Conservation (phyloP, 2,113 vertebrate genomes). For the Enhydra lutris region DNA sequence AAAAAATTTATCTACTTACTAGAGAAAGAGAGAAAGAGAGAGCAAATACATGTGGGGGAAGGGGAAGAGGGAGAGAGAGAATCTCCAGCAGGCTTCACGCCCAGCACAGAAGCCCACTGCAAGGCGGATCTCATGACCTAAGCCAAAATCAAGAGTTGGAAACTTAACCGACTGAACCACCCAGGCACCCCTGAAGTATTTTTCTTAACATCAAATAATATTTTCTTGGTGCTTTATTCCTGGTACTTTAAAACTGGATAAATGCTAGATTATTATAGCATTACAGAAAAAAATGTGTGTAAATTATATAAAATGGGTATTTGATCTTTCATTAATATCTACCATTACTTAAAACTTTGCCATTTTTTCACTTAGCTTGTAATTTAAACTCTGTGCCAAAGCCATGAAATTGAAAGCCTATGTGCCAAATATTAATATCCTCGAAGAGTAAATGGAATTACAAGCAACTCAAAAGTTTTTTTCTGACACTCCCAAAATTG, state of each 20-base stretch:
- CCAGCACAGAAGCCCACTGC: too few species aligned
- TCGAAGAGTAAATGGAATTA: background rate
- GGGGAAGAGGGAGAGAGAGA: too few species aligned
- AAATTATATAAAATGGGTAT: constrained; percentile 13
- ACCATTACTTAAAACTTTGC: background rate
- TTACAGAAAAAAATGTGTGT: background rate
- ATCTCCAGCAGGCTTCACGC: too few species aligned
- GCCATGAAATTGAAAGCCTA: background rate
- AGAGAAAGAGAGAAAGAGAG: background rate
- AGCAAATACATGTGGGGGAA: too few species aligned
- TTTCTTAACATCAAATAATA: constrained; percentile 28
- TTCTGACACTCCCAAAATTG: background rate
- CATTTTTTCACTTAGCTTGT: background rate
- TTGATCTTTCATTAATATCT: constrained; percentile 14
- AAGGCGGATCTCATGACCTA: too few species aligned
- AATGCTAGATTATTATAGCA: background rate
- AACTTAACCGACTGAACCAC: too few species aligned
- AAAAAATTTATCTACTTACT: background rate
- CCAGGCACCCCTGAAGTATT: background rate
- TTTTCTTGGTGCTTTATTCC: background rate
- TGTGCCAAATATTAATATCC: background rate
- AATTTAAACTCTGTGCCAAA: constrained; percentile 25
- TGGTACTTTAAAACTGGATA: constrained; percentile 38
- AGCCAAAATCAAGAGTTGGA: too few species aligned
- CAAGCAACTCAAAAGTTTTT: background rate